Evolutionary conservation across 2,888 invertebrate genomes (phyloP), one percentile per base, ranked within the genome.

Genomic region (Ctena decussata): DNA sequence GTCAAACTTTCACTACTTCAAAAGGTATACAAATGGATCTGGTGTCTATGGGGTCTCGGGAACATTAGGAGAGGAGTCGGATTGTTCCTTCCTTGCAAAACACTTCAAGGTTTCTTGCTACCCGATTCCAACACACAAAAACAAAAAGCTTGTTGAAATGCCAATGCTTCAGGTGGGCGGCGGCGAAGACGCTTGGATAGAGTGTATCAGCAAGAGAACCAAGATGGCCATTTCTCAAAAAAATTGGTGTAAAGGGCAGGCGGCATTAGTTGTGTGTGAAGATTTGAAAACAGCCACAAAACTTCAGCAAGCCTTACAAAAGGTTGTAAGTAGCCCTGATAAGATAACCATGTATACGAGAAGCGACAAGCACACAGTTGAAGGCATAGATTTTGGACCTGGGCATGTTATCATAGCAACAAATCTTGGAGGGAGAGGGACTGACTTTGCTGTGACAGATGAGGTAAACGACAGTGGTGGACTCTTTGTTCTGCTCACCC

Each of bases 31-130:
- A 3, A 8, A 18, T 1, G 53, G 53, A n/a, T 53, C 53, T n/a
- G 70, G 80, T 21, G 53, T 90, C 21, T 94, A 93, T 81, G 96
- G 96, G 0, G 37, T 90, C 5, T 82, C 90, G 0, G 90, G 90
- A 0, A 90, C 90, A 21, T 73, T 91, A 21, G 91, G 91, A 0
- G 74, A 77, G 0, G 71, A 89, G 6, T 89, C 84, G 0, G 95
- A 95, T 82, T 90, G 93, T 74, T 87, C 94, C 27, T 89, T 96
- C 12, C 73, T 91, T 0, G 35, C 72, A 12, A 82, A n/a, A 24
- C 53, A 72, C 11, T 87, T 82, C 53, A 32, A 71, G 0, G 82
- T 91, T 0, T 71, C 84, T 27, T 70, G 78, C 57, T 15, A 81
- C 0, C 44, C 69, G 18, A 78, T 91, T 5, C 91, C 90, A 30